Evolutionary conservation across 1,140 invertebrate species (phyloP), one percentile per base, ranked within the genome.

Genomic region (Bombus vancouverensis): DNA sequence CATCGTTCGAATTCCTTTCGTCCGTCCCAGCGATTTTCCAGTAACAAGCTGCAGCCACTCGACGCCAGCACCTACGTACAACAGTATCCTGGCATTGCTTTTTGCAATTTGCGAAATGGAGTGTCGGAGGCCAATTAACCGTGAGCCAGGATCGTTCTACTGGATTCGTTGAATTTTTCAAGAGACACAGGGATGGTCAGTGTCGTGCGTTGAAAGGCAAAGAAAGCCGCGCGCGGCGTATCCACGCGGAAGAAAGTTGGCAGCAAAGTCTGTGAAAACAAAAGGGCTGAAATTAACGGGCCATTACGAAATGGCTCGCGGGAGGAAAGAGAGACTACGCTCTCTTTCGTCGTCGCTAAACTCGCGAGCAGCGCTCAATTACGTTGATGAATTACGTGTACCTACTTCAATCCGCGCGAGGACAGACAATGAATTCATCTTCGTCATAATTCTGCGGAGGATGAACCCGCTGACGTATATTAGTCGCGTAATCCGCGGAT

Each of bases 331-430:
- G 78, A 53, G 75, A 32, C 74, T 73, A 87, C 84, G 13, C 13
- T 47, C 44, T 47, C 44, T 47, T 47, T 47, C 37, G 1, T 28
- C 77, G 80, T 81, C 82, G 87, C 15, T 34, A 47, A 89, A 82
- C 74, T 87, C 81, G 79, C 81, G 74, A 87, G 73, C 57, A 25
- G 9, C 73, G 85, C 82, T 92, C 89, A 87, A 92, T 92, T 91
- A 92, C 80, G 70, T 85, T 91, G 91, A 92, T 90, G 88, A 92
- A 92, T 91, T 90, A 89, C 83, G 86, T 78, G 80, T 89, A 87
- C 90, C 72, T 82, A 68, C 59, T 70, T 66, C 53, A 59, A 79
- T 37, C 81, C 47, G 59, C 68, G 59, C 59, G 70, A 59, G 15
- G 71, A 32, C 68, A 83, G 80, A 89, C 79, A 85, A 86, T 82